phyloP scores from a whole-genome alignment of 2,113 vertebrate species.

The Microcebus tavaratra region DNA sequence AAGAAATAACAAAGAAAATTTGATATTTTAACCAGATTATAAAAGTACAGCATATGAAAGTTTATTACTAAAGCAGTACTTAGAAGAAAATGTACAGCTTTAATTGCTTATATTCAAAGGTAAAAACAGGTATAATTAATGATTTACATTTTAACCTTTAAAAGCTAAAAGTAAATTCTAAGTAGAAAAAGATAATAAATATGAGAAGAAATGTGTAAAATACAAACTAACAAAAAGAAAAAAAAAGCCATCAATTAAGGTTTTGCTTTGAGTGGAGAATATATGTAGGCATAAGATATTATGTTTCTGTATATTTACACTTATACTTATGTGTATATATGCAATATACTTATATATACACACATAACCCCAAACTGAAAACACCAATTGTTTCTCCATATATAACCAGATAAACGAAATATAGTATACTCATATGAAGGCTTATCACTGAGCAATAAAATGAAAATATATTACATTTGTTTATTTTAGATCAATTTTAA shows the following conservation, averaged over 20 bases:
- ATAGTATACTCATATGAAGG: background rate
- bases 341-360: background rate
- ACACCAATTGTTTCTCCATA: background rate
- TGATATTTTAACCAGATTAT: background rate
- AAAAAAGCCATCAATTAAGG: background rate
- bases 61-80: background rate
- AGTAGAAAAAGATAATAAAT: background rate
- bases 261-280: background rate
- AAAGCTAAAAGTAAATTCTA: background rate
- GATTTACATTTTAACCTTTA: background rate
- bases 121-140: background rate
- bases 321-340: background rate
- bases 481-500: background rate
- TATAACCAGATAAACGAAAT: background rate
- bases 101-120: background rate
- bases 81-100: background rate
- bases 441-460: background rate
- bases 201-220: background rate
- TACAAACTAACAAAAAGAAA: background rate
- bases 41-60: background rate
- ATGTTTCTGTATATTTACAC: background rate
- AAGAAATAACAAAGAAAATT: background rate
- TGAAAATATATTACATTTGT: background rate
- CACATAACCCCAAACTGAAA: background rate
- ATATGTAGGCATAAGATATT: background rate